Conservation (phyloP, 2,797 vertebrate genomes). For the Sternarchorhynchus goeldii region DNA sequence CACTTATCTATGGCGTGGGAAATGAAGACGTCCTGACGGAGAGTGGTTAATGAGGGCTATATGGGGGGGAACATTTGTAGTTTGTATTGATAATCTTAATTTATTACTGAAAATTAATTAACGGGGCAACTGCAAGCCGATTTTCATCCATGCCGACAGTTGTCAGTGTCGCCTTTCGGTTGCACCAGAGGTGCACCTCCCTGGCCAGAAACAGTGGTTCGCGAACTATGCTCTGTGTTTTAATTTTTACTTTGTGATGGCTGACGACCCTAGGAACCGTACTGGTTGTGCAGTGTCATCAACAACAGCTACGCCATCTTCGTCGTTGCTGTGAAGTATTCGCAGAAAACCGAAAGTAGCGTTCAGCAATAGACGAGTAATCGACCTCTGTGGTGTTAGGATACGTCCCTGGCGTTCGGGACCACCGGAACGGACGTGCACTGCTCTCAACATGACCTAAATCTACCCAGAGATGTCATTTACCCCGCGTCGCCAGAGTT, state of each 20-base stretch:
- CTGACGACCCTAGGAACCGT: neutral
- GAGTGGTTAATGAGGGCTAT: too few species aligned
- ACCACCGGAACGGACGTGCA: conserved; percentile 66
- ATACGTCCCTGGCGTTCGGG: neutral
- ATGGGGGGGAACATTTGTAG: too few species aligned
- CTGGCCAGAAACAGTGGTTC: neutral
- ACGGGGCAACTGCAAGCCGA: neutral
- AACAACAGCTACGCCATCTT: neutral
- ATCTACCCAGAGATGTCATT: conserved; percentile 60
- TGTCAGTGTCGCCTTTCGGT: conserved; percentile 48
- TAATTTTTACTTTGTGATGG: conserved; percentile 28
- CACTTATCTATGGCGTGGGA: neutral
- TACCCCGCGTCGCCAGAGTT: conserved; percentile 51
- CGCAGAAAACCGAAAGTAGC: neutral
- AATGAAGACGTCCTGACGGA: neutral
- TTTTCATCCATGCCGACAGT: conserved; percentile 40
- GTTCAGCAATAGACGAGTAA: neutral
- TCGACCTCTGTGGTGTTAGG: neutral
- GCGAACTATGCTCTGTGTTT: neutral
- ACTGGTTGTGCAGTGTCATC: neutral
- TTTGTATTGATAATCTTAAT: too few species aligned
- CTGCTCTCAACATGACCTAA: conserved; percentile 62
- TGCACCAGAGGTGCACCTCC: conserved; percentile 1
- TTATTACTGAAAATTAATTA: neutral
- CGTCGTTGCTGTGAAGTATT: neutral